Evolutionary conservation across 2,797 vertebrate species (phyloP).

Genomic region (Carcharodon carcharias): DNA sequence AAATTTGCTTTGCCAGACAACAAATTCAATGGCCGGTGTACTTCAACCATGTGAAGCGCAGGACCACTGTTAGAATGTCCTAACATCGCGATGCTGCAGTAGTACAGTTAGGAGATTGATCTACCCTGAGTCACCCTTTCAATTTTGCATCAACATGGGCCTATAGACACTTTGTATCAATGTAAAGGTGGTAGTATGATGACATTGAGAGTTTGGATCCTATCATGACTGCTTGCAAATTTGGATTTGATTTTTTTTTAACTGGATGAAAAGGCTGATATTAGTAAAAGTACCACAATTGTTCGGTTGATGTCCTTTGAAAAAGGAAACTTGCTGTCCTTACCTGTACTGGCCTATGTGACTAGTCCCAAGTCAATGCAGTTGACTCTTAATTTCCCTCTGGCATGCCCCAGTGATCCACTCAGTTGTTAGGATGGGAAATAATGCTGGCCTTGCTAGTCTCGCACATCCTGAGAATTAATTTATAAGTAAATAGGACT

Average conservation of each 20-base stretch:
- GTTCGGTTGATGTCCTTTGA: background rate
- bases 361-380: background rate
- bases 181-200: background rate
- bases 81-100: background rate
- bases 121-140: background rate
- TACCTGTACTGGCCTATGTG: background rate
- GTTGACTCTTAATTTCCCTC: background rate
- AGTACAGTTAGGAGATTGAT: background rate
- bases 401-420: background rate
- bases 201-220: background rate
- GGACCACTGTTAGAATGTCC: background rate
- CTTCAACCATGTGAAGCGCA: background rate
- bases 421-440: background rate
- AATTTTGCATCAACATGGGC: background rate
- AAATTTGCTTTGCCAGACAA: too few relatives aligned
- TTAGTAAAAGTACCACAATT: background rate
- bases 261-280: background rate
- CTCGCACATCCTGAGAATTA: background rate
- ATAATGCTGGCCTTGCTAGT: background rate
- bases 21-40: background rate
- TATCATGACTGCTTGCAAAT: background rate
- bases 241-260: background rate
- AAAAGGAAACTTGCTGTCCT: background rate
- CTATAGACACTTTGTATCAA: background rate
- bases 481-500: background rate